Conservation (phyloP, 2,888 invertebrate species). For the Euclidia mi region DNA sequence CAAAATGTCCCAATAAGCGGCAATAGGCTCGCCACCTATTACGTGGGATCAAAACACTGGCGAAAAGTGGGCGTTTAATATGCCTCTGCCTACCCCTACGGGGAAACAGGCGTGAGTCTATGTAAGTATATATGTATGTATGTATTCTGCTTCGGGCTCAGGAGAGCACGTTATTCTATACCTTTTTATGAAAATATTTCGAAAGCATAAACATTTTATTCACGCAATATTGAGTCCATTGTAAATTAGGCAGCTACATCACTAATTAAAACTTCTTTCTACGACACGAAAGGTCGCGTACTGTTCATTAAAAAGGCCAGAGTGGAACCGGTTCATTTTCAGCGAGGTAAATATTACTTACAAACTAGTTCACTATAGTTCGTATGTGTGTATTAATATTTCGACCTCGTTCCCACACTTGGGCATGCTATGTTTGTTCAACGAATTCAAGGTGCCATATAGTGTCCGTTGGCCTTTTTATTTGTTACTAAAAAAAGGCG, state of each 20-base stretch:
- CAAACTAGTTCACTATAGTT: slow-evolving; percentile 32
- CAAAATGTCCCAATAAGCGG: no score
- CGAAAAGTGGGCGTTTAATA: no score
- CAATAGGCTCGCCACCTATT: no score
- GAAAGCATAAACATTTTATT: not conserved
- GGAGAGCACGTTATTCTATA: no score
- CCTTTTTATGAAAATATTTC: no score
- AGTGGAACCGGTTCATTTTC: slow-evolving; percentile 14
- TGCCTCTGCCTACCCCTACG: no score
- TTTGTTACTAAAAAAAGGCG: not conserved
- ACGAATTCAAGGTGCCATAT: slow-evolving; percentile 41
- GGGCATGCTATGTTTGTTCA: slow-evolving; percentile 34
- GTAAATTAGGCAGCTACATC: slow-evolving; percentile 5
- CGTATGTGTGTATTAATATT: slow-evolving; percentile 20
- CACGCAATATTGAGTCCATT: not conserved
- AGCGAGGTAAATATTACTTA: slow-evolving; percentile 19
- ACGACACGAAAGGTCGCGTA: slow-evolving; percentile 5
- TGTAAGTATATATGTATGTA: no score
- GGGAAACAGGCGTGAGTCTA: no score
- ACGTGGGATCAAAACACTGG: no score
- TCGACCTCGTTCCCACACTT: slow-evolving; percentile 43
- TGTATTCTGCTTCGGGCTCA: no score
- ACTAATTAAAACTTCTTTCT: slow-evolving; percentile 21
- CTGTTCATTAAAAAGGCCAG: slow-evolving; percentile 19
- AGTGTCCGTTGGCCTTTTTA: slow-evolving; percentile 33